Percentiles rank a stretch among this genome's conserved stretches.
Evolutionary conservation across 2,888 invertebrate genomes (phyloP).

Genomic region (Mythimna loreyi): DNA sequence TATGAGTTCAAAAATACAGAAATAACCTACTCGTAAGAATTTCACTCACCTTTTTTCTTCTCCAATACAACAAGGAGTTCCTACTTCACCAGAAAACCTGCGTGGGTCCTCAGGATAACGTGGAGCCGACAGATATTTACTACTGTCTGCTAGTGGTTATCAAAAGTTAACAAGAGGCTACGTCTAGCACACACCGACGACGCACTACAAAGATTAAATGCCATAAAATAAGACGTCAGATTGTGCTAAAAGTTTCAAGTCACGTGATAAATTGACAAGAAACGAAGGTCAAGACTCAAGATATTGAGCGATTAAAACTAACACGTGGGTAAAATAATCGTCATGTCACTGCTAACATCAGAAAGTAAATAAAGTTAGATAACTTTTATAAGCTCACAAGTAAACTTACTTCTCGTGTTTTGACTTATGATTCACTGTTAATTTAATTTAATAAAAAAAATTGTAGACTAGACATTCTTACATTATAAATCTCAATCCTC

Average conservation of each 20-base stretch:
- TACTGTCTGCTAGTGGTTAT: neutral
- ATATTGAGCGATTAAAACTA: slow-evolving; percentile 2
- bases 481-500: too few relatives aligned
- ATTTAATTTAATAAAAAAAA: too few relatives aligned
- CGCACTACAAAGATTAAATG: neutral
- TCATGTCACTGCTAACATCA: neutral
- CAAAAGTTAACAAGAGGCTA: neutral
- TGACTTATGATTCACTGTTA: too few relatives aligned
- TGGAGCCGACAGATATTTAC: neutral
- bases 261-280: slow-evolving; percentile 4
- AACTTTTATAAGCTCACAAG: too few relatives aligned
- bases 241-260: neutral
- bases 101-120: too few relatives aligned
- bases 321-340: neutral
- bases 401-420: too few relatives aligned
- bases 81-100: neutral
- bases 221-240: neutral
- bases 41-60: neutral
- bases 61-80: neutral
- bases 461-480: too few relatives aligned
- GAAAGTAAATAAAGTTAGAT: too few relatives aligned
- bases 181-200: neutral
- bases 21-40: neutral
- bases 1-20: too few relatives aligned
- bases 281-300: slow-evolving; percentile 6